phyloP scores from a whole-genome alignment of 2,113 vertebrate genomes.

The Brienomyrus brachyistius region DNA sequence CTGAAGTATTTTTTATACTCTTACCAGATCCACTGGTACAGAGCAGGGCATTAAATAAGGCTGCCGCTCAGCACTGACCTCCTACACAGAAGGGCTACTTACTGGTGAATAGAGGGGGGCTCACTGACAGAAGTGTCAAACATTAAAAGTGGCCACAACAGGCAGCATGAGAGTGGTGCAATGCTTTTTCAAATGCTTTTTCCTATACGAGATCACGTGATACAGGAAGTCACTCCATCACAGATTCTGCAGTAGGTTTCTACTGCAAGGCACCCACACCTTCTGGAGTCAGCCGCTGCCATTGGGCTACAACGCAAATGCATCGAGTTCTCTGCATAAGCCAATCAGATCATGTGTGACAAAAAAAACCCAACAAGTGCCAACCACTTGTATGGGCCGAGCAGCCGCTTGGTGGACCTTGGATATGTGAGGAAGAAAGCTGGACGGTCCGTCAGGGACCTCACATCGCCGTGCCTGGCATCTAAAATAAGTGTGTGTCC shows the following conservation, averaged over 20 bases:
- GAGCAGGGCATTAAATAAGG: not conserved
- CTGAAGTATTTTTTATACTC: not conserved
- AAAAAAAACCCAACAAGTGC: not conserved
- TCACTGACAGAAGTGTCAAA: not conserved
- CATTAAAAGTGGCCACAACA: not conserved
- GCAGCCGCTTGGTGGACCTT: not conserved
- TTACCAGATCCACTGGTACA: constrained; percentile 20
- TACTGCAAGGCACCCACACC: constrained; percentile 18
- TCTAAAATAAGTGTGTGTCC: constrained; percentile 49
- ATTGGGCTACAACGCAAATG: not conserved
- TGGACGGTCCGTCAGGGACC: not conserved
- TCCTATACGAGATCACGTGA: not conserved
- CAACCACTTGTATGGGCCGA: not conserved
- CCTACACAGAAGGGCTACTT: not conserved
- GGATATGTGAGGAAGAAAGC: not conserved
- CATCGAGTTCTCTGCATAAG: constrained; percentile 9
- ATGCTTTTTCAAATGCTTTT: not conserved
- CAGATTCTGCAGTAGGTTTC: constrained; percentile 18
- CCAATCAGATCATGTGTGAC: not conserved
- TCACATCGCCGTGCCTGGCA: not conserved
- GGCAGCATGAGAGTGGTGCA: not conserved
- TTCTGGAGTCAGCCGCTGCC: not conserved
- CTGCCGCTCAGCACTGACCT: not conserved
- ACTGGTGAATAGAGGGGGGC: not conserved
- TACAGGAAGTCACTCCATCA: not conserved